Base-by-base conservation (phyloP, 2,888 invertebrate genomes). In the Emmelina monodactyla region DNA sequence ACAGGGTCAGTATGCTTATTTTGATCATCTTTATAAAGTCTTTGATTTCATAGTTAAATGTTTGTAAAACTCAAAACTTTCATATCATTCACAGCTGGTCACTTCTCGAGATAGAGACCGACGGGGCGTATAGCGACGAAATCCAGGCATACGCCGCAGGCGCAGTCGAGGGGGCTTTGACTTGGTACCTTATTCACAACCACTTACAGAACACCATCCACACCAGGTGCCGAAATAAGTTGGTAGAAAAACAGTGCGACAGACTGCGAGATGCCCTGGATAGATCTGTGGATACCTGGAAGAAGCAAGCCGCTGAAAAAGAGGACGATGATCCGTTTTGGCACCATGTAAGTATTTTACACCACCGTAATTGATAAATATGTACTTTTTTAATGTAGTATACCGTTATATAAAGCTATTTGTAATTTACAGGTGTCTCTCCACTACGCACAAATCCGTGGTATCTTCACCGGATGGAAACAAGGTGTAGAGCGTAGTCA, bases 111-210 rank as follows among this genome's bases (percentile, higher is more conserved):
- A 84, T 94, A 30, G 87, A 90, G 69, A 91, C 92, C 1, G 86
- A 88, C 46, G 76, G 82, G 14, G 79, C 82, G 2, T 90, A 87
- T 62, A 84, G 87, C 1, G 93, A 94, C 60, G 84, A 85, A 49
- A 83, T 89, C 29, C 94, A 94, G 72, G 92, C 93, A 0, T 92
- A 88, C 62, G 88, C 91, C 1, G 94, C 94, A 2, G 95, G 95
- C 3, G 81, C 91, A 28, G 82, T 91, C 0, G 94, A 95, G 64
- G 94, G 93, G 0, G 86, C 87, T 14, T 64, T 93, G 2, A 92
- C 94, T 7, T 88, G 88, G 86, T 87, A 87, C 41, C 79, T 91
- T 37, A 91, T 94, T 46, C 86, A 88, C 59, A 85, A 87, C 51
- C 89, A 91, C 55, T 89, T 92, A 83, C 79, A 85, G 51, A 94